These are phyloP conservation scores for Baronia brevicornis DNA, from an alignment of 2,888 invertebrate genomes.

Conservation along the genomic window DNA sequence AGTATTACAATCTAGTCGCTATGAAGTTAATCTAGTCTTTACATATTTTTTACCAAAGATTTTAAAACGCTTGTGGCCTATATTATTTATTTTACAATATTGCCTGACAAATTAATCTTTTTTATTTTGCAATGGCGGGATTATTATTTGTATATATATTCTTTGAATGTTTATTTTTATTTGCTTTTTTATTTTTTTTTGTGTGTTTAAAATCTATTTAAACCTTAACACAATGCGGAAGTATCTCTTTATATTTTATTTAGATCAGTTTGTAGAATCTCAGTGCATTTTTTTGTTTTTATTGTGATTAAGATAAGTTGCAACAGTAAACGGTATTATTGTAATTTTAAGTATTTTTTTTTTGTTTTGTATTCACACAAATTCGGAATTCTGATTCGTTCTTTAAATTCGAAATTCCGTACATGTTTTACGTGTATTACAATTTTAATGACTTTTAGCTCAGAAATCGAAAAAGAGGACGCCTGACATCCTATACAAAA, in stretches of 20 bases:
- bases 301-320: constrained; percentile 21
- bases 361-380: no score
- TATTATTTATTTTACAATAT: constrained; percentile 22
- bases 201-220: constrained; percentile 6
- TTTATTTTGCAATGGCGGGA: constrained; percentile 8
- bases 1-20: constrained; percentile 9
- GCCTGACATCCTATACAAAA: no score
- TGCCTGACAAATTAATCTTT: constrained; percentile 61
- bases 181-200: constrained; percentile 12
- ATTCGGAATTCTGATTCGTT: no score
- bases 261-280: constrained; percentile 57
- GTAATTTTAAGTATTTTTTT: no score
- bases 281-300: constrained; percentile 34
- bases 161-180: constrained; percentile 9
- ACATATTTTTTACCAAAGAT: constrained; percentile 25
- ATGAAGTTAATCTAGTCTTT: constrained; percentile 18
- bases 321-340: no score
- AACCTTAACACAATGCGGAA: constrained; percentile 14
- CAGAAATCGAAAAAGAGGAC: no score
- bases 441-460: no score
- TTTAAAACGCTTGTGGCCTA: constrained; percentile 8
- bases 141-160: no score
- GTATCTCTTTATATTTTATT: constrained; percentile 25
- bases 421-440: no score
- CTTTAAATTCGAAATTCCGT: no score